Evolutionary conservation across 2,113 vertebrate species (phyloP), one percentile per base, ranked within the genome.

Genomic region (Pelmatolapia mariae): DNA sequence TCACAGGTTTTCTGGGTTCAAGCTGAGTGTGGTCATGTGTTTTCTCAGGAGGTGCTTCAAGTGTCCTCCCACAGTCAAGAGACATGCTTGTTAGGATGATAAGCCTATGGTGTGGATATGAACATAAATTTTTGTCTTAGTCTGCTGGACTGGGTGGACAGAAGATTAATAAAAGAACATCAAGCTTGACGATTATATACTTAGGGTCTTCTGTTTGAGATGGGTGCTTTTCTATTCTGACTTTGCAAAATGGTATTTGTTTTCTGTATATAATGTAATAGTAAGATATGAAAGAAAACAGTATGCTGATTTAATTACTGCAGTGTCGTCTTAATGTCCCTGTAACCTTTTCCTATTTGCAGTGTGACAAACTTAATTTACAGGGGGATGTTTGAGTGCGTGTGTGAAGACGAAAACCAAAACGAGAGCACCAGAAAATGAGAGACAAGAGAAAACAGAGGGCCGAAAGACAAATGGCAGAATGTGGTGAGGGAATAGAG

Each of bases 391-490:
- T 83, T 53, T 79, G 36, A 53, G 29, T 52, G 56, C 19, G 36
- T 4, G 16, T n/a, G 24, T 73, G 33, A 33, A 45, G 45, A n/a
- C 33, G 1, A 73, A 63, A 80, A 52, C 15, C 73, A 50, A 29
- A 86, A 57, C 19, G 36, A 82, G n/a, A 87, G 47, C 53, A 43
- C 4, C 52, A 73, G 80, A 53, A 63, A 81, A 19, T 82, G 31
- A 89, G 68, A 82, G 52, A 31, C 68, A 18, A 57, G 71, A 66
- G 68, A 26, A 33, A 38, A 83, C 79, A 89, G 33, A 50, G 24
- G 52, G 54, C 45, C 9, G 79, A 82, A 66, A 86, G 85, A 82
- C 79, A 80, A 76, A 85, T 43, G 68, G 40, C 73, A 90, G 88
- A 83, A 29, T 71, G 83, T 24, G 19, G 22, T 26, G 6, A 61